Evolutionary conservation across 1,140 invertebrate species (phyloP).

Genomic region (Diuraphis noxia): DNA sequence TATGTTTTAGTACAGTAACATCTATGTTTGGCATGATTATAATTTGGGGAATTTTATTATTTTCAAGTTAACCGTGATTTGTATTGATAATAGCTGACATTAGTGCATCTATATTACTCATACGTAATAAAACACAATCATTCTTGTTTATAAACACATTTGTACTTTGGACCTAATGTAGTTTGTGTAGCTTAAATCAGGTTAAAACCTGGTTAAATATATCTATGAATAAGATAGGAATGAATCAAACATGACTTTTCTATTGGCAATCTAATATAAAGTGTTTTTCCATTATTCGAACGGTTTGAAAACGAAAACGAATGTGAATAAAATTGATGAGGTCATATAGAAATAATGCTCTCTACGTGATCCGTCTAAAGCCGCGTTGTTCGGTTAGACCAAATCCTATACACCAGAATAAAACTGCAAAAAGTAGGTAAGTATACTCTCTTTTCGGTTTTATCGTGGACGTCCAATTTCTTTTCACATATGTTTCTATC

Average conservation of each 20-base stretch:
- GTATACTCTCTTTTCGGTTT: background rate
- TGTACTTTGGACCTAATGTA: background rate
- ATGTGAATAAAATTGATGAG: slow-evolving; percentile 26
- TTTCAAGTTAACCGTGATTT: background rate
- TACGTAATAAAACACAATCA: background rate
- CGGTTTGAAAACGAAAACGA: background rate
- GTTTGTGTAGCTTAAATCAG: background rate
- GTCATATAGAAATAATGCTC: background rate
- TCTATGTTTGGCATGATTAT: background rate
- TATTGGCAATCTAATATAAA: slow-evolving; percentile 10
- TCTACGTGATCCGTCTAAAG: slow-evolving; percentile 17
- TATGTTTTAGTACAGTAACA: background rate
- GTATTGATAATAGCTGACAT: background rate
- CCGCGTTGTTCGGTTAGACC: background rate
- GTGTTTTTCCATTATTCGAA: slow-evolving; percentile 18
- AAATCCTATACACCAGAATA: background rate
- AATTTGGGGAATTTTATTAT: background rate
- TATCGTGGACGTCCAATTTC: background rate
- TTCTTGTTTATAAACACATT: background rate
- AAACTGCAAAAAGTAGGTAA: background rate
- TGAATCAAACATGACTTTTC: slow-evolving; percentile 21
- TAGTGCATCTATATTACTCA: background rate
- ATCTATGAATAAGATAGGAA: background rate
- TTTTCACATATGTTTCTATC: background rate
- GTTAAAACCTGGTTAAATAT: background rate